Conservation (phyloP, 2,113 vertebrate genomes). For the Nothoprocta pentlandii region DNA sequence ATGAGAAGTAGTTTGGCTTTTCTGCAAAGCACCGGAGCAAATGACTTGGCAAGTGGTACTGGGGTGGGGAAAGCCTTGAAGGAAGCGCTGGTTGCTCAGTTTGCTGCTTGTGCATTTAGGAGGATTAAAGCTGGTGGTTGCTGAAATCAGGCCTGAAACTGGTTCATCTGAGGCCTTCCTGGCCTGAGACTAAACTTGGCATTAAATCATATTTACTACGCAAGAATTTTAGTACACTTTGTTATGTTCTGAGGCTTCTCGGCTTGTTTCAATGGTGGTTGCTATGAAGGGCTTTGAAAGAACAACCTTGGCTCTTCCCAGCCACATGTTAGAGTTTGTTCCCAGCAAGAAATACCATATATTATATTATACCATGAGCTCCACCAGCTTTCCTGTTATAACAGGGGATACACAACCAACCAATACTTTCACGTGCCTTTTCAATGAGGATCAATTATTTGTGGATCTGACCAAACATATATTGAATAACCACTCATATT, state of each 20-base stretch:
- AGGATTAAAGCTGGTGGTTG: background rate
- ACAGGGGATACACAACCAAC: background rate
- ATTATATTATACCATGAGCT: background rate
- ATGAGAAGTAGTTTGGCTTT: slow-evolving; percentile 59
- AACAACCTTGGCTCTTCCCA: background rate
- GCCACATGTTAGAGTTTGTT: slow-evolving; percentile 17
- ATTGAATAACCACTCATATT: fast-evolving
- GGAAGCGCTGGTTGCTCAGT: slow-evolving; percentile 7
- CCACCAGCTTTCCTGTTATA: background rate
- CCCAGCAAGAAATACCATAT: background rate
- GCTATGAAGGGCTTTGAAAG: background rate
- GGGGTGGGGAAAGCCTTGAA: slow-evolving; percentile 5
- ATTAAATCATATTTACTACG: slow-evolving; percentile 11
- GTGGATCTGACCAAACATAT: background rate
- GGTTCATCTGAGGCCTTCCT: background rate
- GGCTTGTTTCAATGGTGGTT: background rate
- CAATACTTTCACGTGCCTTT: background rate
- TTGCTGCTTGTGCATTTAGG: background rate
- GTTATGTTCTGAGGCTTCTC: background rate
- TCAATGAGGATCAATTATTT: background rate
- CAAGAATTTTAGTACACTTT: background rate
- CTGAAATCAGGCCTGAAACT: background rate
- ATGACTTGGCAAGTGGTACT: slow-evolving; percentile 52
- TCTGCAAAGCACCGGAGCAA: slow-evolving; percentile 34
- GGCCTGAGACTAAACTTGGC: slow-evolving; percentile 2